Evolutionary conservation across 1,140 invertebrate species (phyloP).

Genomic region (Hormaphis cornu): DNA sequence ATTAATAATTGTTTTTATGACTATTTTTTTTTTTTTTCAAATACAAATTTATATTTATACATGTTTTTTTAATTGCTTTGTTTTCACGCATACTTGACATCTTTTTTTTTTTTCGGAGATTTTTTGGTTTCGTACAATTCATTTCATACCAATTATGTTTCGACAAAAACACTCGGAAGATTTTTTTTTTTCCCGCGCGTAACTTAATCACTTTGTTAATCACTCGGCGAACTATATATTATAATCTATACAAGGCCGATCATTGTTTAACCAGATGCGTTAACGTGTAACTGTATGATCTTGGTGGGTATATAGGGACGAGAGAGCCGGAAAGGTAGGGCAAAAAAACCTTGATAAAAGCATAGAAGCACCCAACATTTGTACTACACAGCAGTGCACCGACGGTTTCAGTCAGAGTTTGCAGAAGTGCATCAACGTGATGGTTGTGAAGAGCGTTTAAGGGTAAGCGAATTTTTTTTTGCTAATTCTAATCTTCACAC

Average conservation of each 20-base stretch:
- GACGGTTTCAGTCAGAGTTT: background rate
- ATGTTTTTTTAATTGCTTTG: too few relatives aligned
- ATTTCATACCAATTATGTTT: too few relatives aligned
- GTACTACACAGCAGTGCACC: constrained; percentile 4
- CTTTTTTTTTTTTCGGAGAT: too few relatives aligned
- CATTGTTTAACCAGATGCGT: constrained; percentile 3
- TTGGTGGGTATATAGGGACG: constrained; percentile 26
- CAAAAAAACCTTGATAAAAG: constrained; percentile 25
- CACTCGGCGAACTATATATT: background rate
- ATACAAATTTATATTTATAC: too few relatives aligned
- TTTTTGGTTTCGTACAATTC: too few relatives aligned
- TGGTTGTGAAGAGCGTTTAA: background rate
- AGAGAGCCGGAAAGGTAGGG: constrained; percentile 31
- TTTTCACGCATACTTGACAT: too few relatives aligned
- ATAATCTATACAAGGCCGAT: constrained; percentile 3
- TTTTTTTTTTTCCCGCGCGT: background rate
- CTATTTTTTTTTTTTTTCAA: too few relatives aligned
- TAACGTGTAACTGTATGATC: constrained; percentile 7
- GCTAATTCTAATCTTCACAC: too few relatives aligned
- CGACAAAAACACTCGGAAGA: background rate
- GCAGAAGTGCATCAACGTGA: background rate
- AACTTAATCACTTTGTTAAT: background rate
- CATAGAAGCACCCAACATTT: constrained; percentile 28
- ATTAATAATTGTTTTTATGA: too few relatives aligned
- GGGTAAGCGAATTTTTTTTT: constrained; percentile 10